These are phyloP conservation scores for Cataglyphis hispanica DNA, from an alignment of 1,140 invertebrate genomes.

Conservation along the genomic window DNA sequence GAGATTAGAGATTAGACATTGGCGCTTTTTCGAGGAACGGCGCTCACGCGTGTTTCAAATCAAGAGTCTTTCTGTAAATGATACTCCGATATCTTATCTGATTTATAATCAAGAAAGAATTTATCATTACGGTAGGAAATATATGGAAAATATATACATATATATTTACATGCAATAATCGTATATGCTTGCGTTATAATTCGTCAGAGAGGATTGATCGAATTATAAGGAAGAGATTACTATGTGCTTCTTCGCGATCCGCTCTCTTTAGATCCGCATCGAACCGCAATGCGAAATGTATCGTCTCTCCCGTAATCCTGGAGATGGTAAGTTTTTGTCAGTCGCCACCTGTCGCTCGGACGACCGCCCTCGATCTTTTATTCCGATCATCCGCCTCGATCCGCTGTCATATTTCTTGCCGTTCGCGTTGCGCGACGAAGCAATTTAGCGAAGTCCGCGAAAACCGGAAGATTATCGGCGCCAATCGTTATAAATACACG, in stretches of 20 bases:
- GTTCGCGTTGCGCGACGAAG: constrained; percentile 70
- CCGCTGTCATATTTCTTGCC: constrained; percentile 80
- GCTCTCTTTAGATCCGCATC: neutral
- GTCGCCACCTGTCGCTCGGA: constrained; percentile 77
- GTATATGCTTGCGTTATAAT: constrained; percentile 4
- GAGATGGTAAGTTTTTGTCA: constrained; percentile 76
- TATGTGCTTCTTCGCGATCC: neutral
- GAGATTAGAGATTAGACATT: neutral
- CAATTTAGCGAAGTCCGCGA: constrained; percentile 74
- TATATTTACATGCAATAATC: neutral
- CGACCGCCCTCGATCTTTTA: constrained; percentile 77
- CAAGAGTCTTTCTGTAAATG: neutral
- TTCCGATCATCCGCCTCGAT: constrained; percentile 76
- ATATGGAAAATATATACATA: neutral
- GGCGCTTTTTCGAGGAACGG: neutral
- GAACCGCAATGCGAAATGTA: neutral
- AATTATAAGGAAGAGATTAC: neutral
- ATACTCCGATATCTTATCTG: neutral
- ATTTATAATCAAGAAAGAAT: neutral
- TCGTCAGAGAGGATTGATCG: constrained; percentile 9
- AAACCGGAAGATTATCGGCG: constrained; percentile 40
- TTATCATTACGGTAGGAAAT: neutral
- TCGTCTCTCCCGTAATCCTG: constrained; percentile 74
- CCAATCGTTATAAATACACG: neutral
- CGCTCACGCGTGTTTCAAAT: neutral